phyloP scores from a whole-genome alignment of 2,888 invertebrate genomes.

The Philereme vetulata region DNA sequence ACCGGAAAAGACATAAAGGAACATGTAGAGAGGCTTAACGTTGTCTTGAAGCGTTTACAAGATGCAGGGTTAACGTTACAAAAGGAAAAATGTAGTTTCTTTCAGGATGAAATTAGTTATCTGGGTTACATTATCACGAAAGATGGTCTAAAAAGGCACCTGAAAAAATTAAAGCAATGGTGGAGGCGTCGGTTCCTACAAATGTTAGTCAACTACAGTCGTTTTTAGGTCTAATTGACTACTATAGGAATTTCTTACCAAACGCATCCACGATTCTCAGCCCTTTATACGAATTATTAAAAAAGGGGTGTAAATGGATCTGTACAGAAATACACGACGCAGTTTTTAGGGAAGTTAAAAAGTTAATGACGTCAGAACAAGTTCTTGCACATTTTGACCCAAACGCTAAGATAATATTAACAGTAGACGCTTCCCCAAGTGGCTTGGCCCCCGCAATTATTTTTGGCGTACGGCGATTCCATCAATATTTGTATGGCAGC shows the following conservation, averaged over 20 bases:
- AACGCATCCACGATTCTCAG: slow-evolving; percentile 27
- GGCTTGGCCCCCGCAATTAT: slow-evolving; percentile 42
- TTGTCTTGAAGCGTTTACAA: too few species aligned
- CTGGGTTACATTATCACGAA: too few species aligned
- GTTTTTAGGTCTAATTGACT: slow-evolving; percentile 27
- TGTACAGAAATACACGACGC: slow-evolving; percentile 15
- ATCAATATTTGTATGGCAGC: slow-evolving; percentile 42
- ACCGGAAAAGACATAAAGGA: slow-evolving; percentile 25
- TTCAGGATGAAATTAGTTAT: too few species aligned
- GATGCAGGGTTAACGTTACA: too few species aligned
- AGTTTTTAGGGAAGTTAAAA: slow-evolving; percentile 11
- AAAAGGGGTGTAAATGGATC: slow-evolving; percentile 27
- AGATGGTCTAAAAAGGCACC: too few species aligned
- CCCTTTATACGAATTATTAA: slow-evolving; percentile 28
- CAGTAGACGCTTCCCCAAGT: slow-evolving; percentile 38
- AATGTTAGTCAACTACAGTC: too few species aligned
- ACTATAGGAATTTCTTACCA: too few species aligned
- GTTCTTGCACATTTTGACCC: slow-evolving; percentile 38
- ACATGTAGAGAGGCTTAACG: too few species aligned
- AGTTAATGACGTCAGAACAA: slow-evolving; percentile 30
- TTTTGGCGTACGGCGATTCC: slow-evolving; percentile 37
- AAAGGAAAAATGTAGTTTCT: too few species aligned
- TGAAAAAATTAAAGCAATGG: too few species aligned
- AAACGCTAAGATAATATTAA: slow-evolving; percentile 34
- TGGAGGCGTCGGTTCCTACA: too few species aligned